Conservation (phyloP, 2,888 invertebrate species). For the Lasioglossum villosulum region DNA sequence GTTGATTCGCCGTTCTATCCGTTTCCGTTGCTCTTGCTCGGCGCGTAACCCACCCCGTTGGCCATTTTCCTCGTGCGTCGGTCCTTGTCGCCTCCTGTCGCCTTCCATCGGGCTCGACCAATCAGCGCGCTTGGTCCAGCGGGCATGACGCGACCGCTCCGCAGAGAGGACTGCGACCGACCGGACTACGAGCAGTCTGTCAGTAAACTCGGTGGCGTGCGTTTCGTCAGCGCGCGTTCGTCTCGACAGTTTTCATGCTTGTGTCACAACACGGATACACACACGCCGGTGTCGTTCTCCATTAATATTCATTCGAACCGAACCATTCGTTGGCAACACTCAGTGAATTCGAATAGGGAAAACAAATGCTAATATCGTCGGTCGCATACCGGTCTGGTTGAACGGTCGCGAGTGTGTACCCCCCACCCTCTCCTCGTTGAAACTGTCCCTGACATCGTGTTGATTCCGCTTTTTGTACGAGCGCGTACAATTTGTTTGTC, state of each 20-base stretch:
- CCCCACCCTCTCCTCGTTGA: neutral
- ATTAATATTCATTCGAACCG: constrained; percentile 19
- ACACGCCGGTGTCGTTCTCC: constrained; percentile 35
- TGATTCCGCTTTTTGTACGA: neutral
- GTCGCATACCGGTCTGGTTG: neutral
- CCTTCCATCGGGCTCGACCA: constrained; percentile 50
- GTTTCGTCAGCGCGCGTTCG: constrained; percentile 35
- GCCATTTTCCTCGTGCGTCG: constrained; percentile 39
- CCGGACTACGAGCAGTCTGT: constrained; percentile 59
- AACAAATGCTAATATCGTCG: neutral
- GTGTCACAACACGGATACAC: constrained; percentile 52
- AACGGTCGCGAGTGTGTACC: neutral
- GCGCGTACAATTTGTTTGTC: neutral
- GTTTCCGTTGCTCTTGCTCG: constrained; percentile 22
- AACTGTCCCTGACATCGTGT: neutral
- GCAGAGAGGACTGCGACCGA: constrained; percentile 34
- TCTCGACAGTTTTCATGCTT: constrained; percentile 42
- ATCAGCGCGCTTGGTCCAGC: constrained; percentile 65
- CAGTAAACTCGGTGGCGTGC: constrained; percentile 57
- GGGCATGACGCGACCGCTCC: constrained; percentile 55
- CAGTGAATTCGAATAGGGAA: constrained; percentile 20
- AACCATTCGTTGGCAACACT: neutral
- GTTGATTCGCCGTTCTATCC: neutral
- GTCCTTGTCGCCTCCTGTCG: constrained; percentile 31
- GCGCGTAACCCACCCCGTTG: constrained; percentile 41